Base-by-base conservation (phyloP, 2,113 vertebrate species). In the Lagopus muta region DNA sequence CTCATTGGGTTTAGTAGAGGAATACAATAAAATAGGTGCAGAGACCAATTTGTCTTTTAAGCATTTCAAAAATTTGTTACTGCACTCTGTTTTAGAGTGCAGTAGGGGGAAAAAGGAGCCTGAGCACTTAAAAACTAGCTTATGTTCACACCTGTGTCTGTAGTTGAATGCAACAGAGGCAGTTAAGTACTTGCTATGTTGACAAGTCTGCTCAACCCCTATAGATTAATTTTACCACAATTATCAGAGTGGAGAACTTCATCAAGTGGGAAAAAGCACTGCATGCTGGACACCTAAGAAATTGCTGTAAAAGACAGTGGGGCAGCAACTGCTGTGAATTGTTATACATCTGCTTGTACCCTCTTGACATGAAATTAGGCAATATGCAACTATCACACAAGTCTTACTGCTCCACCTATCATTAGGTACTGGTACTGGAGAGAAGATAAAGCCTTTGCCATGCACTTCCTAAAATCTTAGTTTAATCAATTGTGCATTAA, bases 401-500 rank as follows among this genome's bases (percentile, higher is more conserved):
- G 2, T 42, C 34, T 86, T 57, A 52, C 15, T 82, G 4, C 7
- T 76, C 16, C 54, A 22, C 5, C 36, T 17, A 36, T 75, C 58
- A 21, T 67, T 69, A 92, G 58, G 19, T 65, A 15, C 11, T 61
- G 8, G 3, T 42, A 57, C 1, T 50, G 2, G 28, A 82, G 54
- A 61, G 2, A 54, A 4, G 11, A 20, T 66, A 10, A 70, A 70
- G 17, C 32, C 20, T 67, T 14, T 18, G 6, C 2, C 20, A 24
- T n/a, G 8, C 3, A 5, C 12, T 69, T 10, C 13, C 48, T 21
- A 48, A 50, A 3, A n/a, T 7, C 1, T 24, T 57, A 48, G 6
- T 30, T 1, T 2, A 82, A 73, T 58, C 0, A 0, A 5, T 38
- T 52, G 9, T 69, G 19, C 14, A 30, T 13, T 82, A 65, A 67